Evolutionary conservation across 92 coral and sea anemone genomes (phyloP).

Genomic region (Paragorgia papillata): DNA sequence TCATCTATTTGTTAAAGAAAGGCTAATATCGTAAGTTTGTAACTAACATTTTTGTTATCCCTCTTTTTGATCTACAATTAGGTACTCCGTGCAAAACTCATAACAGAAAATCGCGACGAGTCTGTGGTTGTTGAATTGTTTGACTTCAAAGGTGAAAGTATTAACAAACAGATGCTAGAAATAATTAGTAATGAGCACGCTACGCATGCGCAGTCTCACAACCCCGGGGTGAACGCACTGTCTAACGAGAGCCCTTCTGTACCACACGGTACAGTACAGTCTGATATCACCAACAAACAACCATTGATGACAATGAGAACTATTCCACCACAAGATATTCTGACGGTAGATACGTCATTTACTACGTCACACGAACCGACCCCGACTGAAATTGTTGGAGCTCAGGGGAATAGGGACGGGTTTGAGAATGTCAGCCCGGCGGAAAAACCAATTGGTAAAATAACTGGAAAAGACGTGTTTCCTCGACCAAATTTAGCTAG

Average conservation of each 20-base stretch:
- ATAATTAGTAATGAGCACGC: background rate
- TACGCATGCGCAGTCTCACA: background rate
- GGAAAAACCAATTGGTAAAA: background rate
- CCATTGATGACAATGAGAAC: background rate
- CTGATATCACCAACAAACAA: no score
- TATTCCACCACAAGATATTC: background rate
- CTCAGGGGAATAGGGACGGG: background rate
- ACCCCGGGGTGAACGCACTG: background rate
- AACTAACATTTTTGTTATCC: no score
- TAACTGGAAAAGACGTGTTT: background rate
- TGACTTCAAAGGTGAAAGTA: background rate
- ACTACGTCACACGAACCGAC: no score
- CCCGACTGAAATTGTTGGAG: background rate
- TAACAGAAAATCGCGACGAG: background rate
- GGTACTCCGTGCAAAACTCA: constrained; percentile 20
- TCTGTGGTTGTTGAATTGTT: constrained; percentile 26
- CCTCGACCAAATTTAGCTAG: background rate
- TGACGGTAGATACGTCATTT: no score
- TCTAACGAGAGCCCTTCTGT: no score
- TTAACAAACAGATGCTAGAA: constrained; percentile 13
- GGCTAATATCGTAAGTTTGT: no score
- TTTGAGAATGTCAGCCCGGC: background rate
- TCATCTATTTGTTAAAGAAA: background rate
- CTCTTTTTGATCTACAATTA: no score
- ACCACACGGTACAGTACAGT: no score